phyloP scores from a whole-genome alignment of 53 echinoderm and acorn worm species.

The Zoroaster sp. region DNA sequence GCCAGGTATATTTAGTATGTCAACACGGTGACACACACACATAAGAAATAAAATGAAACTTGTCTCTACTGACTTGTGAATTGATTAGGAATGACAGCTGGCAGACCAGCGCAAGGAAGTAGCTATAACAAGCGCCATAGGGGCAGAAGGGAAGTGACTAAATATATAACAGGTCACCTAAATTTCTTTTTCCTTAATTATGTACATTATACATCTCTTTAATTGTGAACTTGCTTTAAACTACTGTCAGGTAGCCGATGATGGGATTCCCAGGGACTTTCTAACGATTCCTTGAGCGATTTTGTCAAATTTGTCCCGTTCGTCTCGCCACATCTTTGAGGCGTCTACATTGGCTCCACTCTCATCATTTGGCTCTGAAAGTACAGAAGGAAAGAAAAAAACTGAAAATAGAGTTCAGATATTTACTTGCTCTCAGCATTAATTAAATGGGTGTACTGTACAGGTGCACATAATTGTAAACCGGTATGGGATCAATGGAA shows the following conservation, averaged over 20 bases:
- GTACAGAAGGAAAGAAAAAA: neutral
- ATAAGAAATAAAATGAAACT: neutral
- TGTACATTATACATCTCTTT: neutral
- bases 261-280: slow-evolving; percentile 75
- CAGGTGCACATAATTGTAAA: too few relatives aligned
- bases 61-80: neutral
- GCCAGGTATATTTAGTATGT: neutral
- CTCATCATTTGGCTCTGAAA: slow-evolving; percentile 90
- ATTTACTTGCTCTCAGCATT: too few relatives aligned
- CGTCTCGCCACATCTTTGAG: slow-evolving; percentile 98
- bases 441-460: too few relatives aligned
- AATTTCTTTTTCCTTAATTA: neutral
- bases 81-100: neutral
- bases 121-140: too few relatives aligned
- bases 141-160: neutral
- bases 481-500: too few relatives aligned
- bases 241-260: neutral
- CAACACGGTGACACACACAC: neutral
- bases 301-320: slow-evolving; percentile 77
- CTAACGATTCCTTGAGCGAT: slow-evolving; percentile 76
- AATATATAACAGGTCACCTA: neutral
- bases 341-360: slow-evolving; percentile 99
- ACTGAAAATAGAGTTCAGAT: too few relatives aligned
- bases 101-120: too few relatives aligned
- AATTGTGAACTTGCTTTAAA: neutral